Evolutionary conservation across 2,797 vertebrate species (phyloP).

Genomic region (Phoeniculus purpureus): DNA sequence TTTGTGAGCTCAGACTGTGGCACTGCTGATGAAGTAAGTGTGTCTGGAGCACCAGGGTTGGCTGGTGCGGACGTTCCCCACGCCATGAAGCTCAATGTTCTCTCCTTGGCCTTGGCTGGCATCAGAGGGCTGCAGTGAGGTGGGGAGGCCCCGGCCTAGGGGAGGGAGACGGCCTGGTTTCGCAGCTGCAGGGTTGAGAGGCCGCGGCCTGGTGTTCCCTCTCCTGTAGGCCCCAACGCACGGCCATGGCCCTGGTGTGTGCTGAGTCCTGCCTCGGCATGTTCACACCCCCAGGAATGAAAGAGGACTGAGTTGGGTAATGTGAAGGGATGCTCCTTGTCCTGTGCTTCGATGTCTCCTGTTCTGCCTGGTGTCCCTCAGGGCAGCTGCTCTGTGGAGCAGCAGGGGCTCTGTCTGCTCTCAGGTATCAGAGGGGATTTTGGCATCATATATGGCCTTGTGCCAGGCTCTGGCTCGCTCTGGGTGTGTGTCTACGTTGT

Average conservation of each 20-base stretch:
- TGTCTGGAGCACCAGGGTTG: accelerated
- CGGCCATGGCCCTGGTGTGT: accelerated
- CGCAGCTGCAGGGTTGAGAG: accelerated
- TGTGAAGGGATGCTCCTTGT: accelerated
- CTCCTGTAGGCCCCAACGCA: accelerated
- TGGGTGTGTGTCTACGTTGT: accelerated
- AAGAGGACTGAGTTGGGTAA: accelerated
- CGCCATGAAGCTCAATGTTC: not conserved
- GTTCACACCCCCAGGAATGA: accelerated
- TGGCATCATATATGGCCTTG: not conserved
- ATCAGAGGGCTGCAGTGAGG: not conserved
- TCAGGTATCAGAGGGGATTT: not conserved
- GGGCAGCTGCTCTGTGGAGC: accelerated
- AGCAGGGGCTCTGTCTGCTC: not conserved
- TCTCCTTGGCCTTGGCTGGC: not conserved
- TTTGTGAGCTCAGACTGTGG: not conserved
- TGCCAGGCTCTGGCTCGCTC: accelerated
- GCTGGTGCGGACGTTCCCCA: not conserved
- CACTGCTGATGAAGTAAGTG: not conserved
- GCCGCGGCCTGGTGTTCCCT: not conserved
- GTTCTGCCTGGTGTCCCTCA: not conserved
- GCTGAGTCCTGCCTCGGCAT: accelerated
- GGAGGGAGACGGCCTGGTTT: not conserved
- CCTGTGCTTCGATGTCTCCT: not conserved
- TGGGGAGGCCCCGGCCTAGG: not conserved